Percentiles rank a stretch among this genome's conserved stretches.
These are phyloP conservation scores for Phylloscopus whistleri DNA, from an alignment of 2,113 vertebrate species.

Conservation along the genomic window DNA sequence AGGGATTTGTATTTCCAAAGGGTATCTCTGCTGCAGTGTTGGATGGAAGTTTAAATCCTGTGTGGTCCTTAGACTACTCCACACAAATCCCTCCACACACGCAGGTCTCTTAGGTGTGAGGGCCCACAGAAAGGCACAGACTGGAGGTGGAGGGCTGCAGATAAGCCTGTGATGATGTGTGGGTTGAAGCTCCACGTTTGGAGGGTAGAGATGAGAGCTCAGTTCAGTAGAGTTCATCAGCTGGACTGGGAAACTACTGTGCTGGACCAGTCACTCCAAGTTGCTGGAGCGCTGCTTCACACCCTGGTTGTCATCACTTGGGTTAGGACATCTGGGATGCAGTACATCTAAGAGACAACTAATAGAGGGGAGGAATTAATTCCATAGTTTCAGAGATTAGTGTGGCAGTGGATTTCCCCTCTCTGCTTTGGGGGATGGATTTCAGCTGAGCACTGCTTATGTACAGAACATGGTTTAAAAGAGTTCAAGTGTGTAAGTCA, in stretches of 20 bases:
- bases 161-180: background rate
- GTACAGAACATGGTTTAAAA: background rate
- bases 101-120: background rate
- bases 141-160: background rate
- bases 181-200: background rate
- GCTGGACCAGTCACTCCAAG: background rate
- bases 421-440: background rate
- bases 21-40: background rate
- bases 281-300: background rate
- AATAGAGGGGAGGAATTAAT: background rate
- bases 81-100: background rate
- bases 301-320: background rate
- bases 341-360: background rate
- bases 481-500: background rate
- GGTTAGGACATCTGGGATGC: background rate
- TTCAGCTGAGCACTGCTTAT: background rate
- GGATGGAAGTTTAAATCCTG: background rate
- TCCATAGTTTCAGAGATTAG: background rate
- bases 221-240: background rate
- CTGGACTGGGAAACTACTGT: background rate
- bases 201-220: background rate
- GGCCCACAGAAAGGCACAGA: background rate
- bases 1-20: background rate
- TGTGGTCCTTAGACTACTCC: background rate
- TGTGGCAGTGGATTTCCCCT: background rate